These are phyloP conservation scores for Coleophora flavipennella DNA, from an alignment of 2,888 invertebrate genomes.

Conservation along the genomic window DNA sequence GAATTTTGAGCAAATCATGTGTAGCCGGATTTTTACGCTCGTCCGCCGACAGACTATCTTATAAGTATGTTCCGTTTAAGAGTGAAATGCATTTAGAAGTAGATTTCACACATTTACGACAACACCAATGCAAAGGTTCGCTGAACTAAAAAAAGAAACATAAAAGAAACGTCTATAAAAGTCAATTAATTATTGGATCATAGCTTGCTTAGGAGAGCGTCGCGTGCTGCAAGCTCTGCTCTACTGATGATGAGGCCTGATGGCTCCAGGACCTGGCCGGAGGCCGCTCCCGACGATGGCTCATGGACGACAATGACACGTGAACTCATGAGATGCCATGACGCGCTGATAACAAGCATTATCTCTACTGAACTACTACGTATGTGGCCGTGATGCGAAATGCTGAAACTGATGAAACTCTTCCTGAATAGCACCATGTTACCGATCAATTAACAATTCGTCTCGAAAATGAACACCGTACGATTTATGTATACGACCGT, in stretches of 20 bases:
- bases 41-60: no score
- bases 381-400: conserved; percentile 36
- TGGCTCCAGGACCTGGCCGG: conserved; percentile 16
- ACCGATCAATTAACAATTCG: conserved; percentile 47
- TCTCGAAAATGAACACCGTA: conserved; percentile 39
- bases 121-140: no score
- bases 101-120: no score
- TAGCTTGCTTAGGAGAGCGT: conserved; percentile 57
- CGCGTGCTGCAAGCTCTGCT: conserved; percentile 54
- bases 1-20: no score
- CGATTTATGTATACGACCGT: conserved; percentile 45
- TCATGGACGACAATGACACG: conserved; percentile 44
- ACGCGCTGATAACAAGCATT: conserved; percentile 45
- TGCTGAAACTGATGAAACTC: conserved; percentile 38
- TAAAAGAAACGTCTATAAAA: no score
- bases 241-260: conserved; percentile 33
- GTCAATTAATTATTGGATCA: conserved; percentile 16
- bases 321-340: conserved; percentile 33
- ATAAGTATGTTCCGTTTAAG: no score
- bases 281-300: conserved; percentile 25
- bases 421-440: conserved; percentile 53
- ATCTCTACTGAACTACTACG: conserved; percentile 49
- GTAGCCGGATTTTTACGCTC: no score
- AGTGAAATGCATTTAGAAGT: no score
- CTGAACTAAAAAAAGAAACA: no score